These are phyloP conservation scores for Rhinopomastus cyanomelas DNA, from an alignment of 2,113 vertebrate genomes.

Conservation along the genomic window DNA sequence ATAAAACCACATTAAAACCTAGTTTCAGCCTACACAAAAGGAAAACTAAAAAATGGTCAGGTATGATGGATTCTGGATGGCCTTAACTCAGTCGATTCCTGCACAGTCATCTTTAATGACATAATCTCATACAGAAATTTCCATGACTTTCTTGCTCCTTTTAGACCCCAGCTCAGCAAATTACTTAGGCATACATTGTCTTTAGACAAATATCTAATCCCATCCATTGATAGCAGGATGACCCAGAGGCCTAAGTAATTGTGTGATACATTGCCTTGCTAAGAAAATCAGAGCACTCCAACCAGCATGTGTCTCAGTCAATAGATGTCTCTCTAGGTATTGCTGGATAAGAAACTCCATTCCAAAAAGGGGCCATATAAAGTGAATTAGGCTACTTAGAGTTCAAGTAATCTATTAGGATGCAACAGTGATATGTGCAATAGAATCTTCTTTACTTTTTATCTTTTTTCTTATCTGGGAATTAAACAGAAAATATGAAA, in stretches of 20 bases:
- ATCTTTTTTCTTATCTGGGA: background rate
- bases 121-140: background rate
- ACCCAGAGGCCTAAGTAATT: background rate
- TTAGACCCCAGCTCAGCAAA: background rate
- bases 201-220: background rate
- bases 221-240: background rate
- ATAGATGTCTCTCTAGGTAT: background rate
- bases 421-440: background rate
- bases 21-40: background rate
- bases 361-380: background rate
- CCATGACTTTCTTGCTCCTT: background rate
- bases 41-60: background rate
- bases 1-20: accelerated
- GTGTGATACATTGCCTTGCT: background rate
- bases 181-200: background rate
- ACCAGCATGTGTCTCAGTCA: background rate
- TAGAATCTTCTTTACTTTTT: no score
- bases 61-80: background rate
- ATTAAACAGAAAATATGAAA: background rate
- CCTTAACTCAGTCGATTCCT: background rate
- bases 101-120: background rate
- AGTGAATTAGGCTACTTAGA: background rate
- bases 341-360: background rate
- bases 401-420: background rate
- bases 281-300: background rate